phyloP scores from a whole-genome alignment of 2,113 vertebrate genomes.

The Setophaga petechia region DNA sequence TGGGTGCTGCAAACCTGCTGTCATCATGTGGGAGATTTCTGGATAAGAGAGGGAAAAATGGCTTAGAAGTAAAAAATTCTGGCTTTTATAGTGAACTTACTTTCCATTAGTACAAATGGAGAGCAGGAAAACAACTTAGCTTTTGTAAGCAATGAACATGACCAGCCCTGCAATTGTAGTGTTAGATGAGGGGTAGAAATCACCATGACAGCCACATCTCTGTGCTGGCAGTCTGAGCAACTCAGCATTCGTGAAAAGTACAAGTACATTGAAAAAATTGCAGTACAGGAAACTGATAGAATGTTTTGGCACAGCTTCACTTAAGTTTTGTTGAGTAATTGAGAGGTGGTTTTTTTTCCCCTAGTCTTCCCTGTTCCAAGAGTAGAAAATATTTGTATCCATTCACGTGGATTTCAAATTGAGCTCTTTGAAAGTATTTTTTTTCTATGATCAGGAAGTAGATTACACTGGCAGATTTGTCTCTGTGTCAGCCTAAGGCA shows the following conservation, averaged over 20 bases:
- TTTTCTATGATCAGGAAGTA: neutral
- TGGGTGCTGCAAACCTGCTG: neutral
- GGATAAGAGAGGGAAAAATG: neutral
- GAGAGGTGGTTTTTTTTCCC: neutral
- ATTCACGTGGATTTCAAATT: neutral
- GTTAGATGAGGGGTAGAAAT: neutral
- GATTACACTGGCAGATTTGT: neutral
- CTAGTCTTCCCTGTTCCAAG: neutral
- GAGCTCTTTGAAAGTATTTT: neutral
- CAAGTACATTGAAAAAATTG: neutral
- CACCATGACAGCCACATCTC: neutral
- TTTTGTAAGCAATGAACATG: neutral
- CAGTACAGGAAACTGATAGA: neutral
- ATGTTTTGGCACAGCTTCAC: neutral
- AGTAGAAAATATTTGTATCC: neutral
- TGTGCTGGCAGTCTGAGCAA: neutral
- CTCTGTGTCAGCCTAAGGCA: neutral
- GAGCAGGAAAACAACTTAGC: neutral
- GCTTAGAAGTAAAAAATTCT: neutral
- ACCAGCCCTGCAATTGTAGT: neutral
- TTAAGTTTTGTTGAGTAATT: conserved; percentile 5
- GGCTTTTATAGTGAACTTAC: neutral
- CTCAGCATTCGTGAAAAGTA: neutral
- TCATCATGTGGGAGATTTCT: neutral
- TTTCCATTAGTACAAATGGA: neutral